These are phyloP conservation scores for Crocodylus rhombifer DNA, from an alignment of 2,797 vertebrate species.

Conservation along the genomic window DNA sequence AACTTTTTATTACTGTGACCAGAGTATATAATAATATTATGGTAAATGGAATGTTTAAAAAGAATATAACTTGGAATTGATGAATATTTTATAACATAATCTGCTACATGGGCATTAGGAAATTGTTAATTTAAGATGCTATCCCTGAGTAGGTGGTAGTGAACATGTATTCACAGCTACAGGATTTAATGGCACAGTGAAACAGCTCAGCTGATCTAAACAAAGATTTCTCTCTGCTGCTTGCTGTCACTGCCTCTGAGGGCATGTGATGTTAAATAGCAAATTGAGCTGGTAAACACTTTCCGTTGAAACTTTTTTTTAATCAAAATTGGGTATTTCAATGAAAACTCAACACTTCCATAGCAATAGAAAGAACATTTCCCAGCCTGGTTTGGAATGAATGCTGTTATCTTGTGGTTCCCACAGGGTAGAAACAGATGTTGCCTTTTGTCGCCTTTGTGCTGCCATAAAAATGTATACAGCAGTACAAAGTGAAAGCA, in stretches of 20 bases:
- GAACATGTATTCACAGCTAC: rapidly evolving
- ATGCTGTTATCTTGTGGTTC: not conserved
- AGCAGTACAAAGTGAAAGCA: too few relatives aligned
- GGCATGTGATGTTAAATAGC: not conserved
- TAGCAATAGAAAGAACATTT: not conserved
- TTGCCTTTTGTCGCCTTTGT: too few relatives aligned
- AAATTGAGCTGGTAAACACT: not conserved
- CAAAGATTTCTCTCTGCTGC: not conserved
- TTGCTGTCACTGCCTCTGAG: not conserved
- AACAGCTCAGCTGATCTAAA: not conserved
- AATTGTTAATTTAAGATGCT: not conserved
- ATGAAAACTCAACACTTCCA: not conserved
- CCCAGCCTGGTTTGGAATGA: not conserved
- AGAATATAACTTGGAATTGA: not conserved
- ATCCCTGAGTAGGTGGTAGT: rapidly evolving
- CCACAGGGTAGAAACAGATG: not conserved
- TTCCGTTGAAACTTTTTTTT: not conserved
- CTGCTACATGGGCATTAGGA: not conserved
- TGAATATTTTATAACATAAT: not conserved
- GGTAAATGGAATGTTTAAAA: not conserved
- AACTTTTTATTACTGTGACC: not conserved
- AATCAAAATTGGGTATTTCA: not conserved
- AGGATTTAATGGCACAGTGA: not conserved
- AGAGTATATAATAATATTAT: not conserved
- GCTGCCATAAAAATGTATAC: too few relatives aligned